Evolutionary conservation across 1,140 invertebrate genomes (phyloP).

Genomic region (Trichomalopsis sarcophagae): DNA sequence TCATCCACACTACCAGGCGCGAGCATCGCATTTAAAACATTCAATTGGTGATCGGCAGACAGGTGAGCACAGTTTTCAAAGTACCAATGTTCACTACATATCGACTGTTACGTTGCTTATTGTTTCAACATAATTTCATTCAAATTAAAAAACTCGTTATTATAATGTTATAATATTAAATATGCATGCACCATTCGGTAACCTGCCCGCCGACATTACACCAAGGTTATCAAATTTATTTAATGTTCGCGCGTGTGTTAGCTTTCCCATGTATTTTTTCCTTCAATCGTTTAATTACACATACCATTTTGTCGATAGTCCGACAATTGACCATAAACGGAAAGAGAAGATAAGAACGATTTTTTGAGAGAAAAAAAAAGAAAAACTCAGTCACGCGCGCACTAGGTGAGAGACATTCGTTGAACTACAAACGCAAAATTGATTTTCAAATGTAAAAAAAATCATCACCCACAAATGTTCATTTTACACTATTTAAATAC

Average conservation of each 20-base stretch:
- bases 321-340: conserved; percentile 50
- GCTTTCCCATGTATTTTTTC: conserved; percentile 60
- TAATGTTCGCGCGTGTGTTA: conserved; percentile 57
- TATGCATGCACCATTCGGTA: conserved; percentile 18
- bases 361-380: conserved; percentile 54
- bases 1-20: conserved; percentile 69
- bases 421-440: conserved; percentile 74
- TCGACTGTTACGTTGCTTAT: background rate
- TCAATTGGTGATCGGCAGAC: conserved; percentile 38
- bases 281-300: conserved; percentile 65
- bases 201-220: conserved; percentile 27
- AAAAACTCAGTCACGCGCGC: conserved; percentile 72
- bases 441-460: conserved; percentile 71
- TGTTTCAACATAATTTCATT: background rate
- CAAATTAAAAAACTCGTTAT: background rate
- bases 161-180: background rate
- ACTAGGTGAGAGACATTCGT: conserved; percentile 75
- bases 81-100: conserved; percentile 24
- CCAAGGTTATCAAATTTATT: conserved; percentile 40
- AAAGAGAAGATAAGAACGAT: conserved; percentile 53
- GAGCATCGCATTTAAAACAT: conserved; percentile 61
- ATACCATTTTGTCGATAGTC: conserved; percentile 59
- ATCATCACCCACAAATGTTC: conserved; percentile 72
- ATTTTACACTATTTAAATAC: conserved; percentile 76
- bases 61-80: conserved; percentile 46